Base-by-base conservation (phyloP, 2,113 vertebrate genomes). In the Passer montanus region DNA sequence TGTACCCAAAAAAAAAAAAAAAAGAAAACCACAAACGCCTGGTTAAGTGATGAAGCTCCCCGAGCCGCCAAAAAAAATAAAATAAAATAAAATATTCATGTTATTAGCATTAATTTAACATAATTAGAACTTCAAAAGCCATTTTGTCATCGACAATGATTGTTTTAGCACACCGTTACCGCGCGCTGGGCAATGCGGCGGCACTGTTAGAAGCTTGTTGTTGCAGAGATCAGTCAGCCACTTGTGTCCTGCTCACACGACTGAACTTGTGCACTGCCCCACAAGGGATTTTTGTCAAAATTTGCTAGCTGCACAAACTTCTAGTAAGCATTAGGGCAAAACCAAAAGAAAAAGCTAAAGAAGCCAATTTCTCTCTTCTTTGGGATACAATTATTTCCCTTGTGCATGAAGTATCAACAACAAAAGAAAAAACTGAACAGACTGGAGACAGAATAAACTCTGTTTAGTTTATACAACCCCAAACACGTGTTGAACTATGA, bases 321-420 rank as follows among this genome's bases (percentile, higher is more conserved):
- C 98, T 98, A 98, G 97, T 98, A 99, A 99, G 98, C 98, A 98
- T 97, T 98, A 97, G 97, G 97, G 97, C 97, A 97, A 97, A 97
- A 98, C 79, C 94, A 97, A 91, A 97, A 97, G 97, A 96, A 98
- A 98, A 98, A 97, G 98, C 96, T 96, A 95, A 97, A 98, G 97
- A 98, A 98, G 98, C 97, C 97, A 97, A 98, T 97, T 97, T 97
- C 90, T 93, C 97, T 98, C 97, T 98, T 98, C 98, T 98, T 98
- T 99, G 98, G 98, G 98, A 99, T 99, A 98, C 98, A 98, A 98
- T 98, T 98, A 98, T 98, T 99, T 98, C 98, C 98, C 98, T 99
- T 99, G 99, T 99, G 98, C 99, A 99, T 98, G 98, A 99, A 98
- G 95, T 97, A 98, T 97, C 96, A 97, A 97, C 95, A 97, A 97